phyloP scores from a whole-genome alignment of 2,797 vertebrate species.

The Onychomys arenicola region DNA sequence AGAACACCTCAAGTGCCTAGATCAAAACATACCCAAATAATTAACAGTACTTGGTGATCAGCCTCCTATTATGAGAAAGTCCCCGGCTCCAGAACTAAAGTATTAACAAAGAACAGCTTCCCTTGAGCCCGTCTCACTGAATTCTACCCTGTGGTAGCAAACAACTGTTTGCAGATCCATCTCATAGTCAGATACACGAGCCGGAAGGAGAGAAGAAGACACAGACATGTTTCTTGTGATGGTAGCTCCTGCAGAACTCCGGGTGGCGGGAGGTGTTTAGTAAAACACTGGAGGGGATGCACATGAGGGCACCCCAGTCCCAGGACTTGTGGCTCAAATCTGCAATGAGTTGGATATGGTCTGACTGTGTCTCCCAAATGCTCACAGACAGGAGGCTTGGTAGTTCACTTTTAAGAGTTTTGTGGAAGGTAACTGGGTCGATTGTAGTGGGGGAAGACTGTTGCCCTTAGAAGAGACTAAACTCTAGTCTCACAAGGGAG shows the following conservation, averaged over 20 bases:
- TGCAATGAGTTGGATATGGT: neutral
- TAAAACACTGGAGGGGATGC: neutral
- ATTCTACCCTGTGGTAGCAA: neutral
- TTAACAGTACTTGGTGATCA: neutral
- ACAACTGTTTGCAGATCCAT: neutral
- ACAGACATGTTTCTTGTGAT: neutral
- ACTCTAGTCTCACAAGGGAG: neutral
- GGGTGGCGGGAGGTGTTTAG: neutral
- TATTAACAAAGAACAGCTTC: neutral
- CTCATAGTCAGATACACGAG: neutral
- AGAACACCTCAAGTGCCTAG: neutral
- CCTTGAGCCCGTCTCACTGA: neutral
- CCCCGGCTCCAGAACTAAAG: neutral
- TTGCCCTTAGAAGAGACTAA: neutral
- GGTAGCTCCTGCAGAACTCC: neutral
- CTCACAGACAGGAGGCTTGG: neutral
- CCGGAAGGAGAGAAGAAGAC: neutral
- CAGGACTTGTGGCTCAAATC: conserved; percentile 4
- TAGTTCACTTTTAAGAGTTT: neutral
- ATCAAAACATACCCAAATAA: conserved; percentile 6
- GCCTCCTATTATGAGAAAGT: neutral
- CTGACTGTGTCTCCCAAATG: neutral
- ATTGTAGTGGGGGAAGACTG: too few species aligned
- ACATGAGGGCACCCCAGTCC: neutral
- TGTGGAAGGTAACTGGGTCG: neutral